Evolutionary conservation across 1,140 invertebrate species (phyloP), one percentile per base, ranked within the genome.

Genomic region (Anoplophora glabripennis): DNA sequence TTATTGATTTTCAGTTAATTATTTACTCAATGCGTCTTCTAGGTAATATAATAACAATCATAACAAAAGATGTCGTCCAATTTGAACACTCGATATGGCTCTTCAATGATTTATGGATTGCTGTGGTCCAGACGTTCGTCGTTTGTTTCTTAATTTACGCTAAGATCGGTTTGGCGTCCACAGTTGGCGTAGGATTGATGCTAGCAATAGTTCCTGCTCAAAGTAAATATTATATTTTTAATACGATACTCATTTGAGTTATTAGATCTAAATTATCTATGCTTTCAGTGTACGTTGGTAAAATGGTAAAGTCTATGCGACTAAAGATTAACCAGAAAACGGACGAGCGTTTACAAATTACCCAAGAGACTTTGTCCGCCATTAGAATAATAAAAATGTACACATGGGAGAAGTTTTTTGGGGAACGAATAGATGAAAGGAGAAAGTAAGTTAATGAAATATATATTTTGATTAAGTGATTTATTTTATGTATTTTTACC

Each of bases 331-430:
- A 42, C 41, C 59, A 63, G 37, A 57, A 59, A 53, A 57, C 91
- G 0, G 93, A 96, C 77, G 83, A 91, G 65, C 76, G 93, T 8
- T 87, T 95, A 0, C 79, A 88, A 47, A 70, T 92, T 7, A 94
- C 93, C 80, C 92, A 90, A 71, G 92, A 94, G 71, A 88, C 93
- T 9, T 86, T 94, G 14, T 82, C 82, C 35, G 87, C 86, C 9
- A 89, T 89, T 17, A 86, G 87, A 59, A 85, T 87, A 1, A 92
- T 89, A 21, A 96, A 96, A 77, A 93, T 94, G 90, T 92, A 92
- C 68, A 85, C 87, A 0, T 93, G 91, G 91, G 89, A 93, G 71
- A 82, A 84, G 40, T 88, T 88, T 0, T 93, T 93, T 70, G 84
- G 84, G 2, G 79, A 79, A 41, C 77, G 90, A 36, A 82, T 92